These are phyloP conservation scores for Poeciliopsis occidentalis DNA, from an alignment of 2,113 vertebrate species.

Conservation along the genomic window DNA sequence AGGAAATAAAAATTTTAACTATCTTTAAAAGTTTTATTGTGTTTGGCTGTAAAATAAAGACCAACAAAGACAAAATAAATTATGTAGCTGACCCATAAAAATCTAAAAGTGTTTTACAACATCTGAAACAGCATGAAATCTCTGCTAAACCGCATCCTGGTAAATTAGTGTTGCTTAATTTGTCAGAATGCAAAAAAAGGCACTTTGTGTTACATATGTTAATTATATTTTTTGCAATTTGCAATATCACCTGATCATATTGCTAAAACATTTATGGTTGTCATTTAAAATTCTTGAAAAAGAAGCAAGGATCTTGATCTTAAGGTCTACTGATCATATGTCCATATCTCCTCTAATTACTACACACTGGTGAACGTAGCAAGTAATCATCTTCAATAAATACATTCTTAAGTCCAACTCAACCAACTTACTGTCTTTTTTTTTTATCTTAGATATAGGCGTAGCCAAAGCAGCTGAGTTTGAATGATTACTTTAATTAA, in stretches of 20 bases:
- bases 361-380: background rate
- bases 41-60: slow-evolving; percentile 5
- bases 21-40: too few relatives aligned
- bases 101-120: slow-evolving; percentile 1
- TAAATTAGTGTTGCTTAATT: background rate
- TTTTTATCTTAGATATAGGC: background rate
- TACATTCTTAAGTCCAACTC: background rate
- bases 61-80: slow-evolving; percentile 39
- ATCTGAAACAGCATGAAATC: background rate
- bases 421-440: background rate
- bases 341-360: background rate
- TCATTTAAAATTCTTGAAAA: background rate
- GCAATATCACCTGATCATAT: background rate
- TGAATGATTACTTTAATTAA: slow-evolving; percentile 28
- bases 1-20: background rate
- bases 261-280: background rate
- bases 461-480: slow-evolving; percentile 4
- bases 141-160: background rate
- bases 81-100: slow-evolving; percentile 14
- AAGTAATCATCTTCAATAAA: slow-evolving; percentile 1
- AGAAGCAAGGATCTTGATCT: background rate
- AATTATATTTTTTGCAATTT: background rate
- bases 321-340: background rate
- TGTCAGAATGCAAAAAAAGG: background rate
- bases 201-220: background rate